Evolutionary conservation across 2,113 vertebrate genomes (phyloP).

Genomic region (Isichthys henryi): DNA sequence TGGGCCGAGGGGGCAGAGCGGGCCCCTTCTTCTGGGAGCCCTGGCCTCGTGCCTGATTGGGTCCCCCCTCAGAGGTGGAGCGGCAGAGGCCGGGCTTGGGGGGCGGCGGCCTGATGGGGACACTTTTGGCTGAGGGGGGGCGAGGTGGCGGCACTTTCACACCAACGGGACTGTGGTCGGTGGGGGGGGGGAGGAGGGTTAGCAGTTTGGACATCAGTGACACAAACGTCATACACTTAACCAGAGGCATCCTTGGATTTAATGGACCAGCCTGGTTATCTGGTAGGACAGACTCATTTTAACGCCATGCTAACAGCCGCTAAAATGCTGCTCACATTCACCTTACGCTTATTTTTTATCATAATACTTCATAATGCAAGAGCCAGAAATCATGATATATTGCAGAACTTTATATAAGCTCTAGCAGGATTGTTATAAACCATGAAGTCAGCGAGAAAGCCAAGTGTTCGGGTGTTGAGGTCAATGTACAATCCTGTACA

Average conservation of each 20-base stretch:
- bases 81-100: constrained; percentile 54
- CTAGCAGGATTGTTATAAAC: background rate
- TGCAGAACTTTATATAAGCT: background rate
- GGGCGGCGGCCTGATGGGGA: constrained; percentile 76
- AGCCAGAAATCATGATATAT: background rate
- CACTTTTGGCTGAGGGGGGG: constrained; percentile 69
- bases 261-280: background rate
- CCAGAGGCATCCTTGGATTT: background rate
- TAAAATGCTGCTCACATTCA: background rate
- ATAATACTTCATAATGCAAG: background rate
- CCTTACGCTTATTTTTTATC: background rate
- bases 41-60: constrained; percentile 65
- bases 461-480: background rate
- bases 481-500: background rate
- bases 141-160: constrained; percentile 62
- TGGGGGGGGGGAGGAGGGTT: background rate
- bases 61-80: constrained; percentile 53
- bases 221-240: background rate
- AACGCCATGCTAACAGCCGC: background rate
- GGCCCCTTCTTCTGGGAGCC: constrained; percentile 66
- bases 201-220: background rate
- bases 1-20: constrained; percentile 84
- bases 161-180: constrained; percentile 31
- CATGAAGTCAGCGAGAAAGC: background rate
- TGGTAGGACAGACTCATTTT: background rate